These are phyloP conservation scores for Autographa gamma DNA, from an alignment of 2,888 invertebrate species.

Conservation along the genomic window DNA sequence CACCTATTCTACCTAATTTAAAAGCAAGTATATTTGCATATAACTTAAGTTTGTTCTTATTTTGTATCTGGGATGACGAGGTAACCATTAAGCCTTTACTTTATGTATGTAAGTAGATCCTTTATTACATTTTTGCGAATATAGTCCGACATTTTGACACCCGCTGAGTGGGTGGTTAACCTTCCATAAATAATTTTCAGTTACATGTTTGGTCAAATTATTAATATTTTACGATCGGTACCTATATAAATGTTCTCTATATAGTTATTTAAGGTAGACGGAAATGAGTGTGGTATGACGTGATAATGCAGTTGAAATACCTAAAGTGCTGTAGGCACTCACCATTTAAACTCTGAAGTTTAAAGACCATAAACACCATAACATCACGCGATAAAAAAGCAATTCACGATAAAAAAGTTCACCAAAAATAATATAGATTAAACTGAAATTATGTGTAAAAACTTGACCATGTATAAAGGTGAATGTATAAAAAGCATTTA, in stretches of 20 bases:
- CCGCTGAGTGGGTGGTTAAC: slow-evolving; percentile 53
- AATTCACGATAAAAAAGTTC: not conserved
- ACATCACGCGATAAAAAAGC: slow-evolving; percentile 1
- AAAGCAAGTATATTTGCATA: slow-evolving; percentile 34
- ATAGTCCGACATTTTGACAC: slow-evolving; percentile 42
- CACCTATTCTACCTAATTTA: slow-evolving; percentile 32
- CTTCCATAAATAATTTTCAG: slow-evolving; percentile 56
- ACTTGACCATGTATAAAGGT: not conserved
- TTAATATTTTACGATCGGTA: slow-evolving; percentile 33
- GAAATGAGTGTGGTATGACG: slow-evolving; percentile 15
- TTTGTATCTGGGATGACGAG: slow-evolving; percentile 46
- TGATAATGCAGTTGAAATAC: not conserved
- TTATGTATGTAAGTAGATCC: slow-evolving; percentile 45
- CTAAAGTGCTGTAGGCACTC: not conserved
- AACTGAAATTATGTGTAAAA: not conserved
- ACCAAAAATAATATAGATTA: not conserved
- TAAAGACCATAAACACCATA: not conserved
- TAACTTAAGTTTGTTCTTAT: slow-evolving; percentile 26
- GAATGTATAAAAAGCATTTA: not conserved
- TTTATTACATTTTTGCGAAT: slow-evolving; percentile 41
- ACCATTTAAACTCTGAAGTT: not conserved
- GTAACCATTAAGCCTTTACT: slow-evolving; percentile 49
- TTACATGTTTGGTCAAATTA: slow-evolving; percentile 35
- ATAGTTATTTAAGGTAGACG: slow-evolving; percentile 8
- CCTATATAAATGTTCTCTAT: slow-evolving; percentile 11